These are phyloP conservation scores for Hipparchia sbordonii DNA, from an alignment of 2,888 invertebrate genomes.

Conservation along the genomic window DNA sequence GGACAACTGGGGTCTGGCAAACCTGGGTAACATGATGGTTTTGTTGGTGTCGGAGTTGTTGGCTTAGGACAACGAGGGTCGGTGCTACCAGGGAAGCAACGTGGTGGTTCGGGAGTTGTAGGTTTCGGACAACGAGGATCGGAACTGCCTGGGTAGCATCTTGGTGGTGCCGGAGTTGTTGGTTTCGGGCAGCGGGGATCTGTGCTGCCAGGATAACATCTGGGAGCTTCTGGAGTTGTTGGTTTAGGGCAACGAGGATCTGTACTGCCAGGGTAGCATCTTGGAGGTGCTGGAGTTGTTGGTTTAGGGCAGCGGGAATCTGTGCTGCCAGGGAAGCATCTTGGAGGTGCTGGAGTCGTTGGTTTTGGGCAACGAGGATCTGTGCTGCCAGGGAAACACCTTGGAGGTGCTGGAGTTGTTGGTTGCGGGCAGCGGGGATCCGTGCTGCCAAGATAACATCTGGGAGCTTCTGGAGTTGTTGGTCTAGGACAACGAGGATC, in stretches of 20 bases:
- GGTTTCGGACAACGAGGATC: not conserved
- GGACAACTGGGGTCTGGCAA: not conserved
- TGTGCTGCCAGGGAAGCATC: too few species aligned
- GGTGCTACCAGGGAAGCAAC: not conserved
- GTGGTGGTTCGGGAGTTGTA: not conserved
- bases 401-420: not conserved
- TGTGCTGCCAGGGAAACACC: not conserved
- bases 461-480: not conserved
- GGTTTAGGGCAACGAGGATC: slow-evolving; percentile 49
- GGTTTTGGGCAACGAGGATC: not conserved
- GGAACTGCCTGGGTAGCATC: not conserved
- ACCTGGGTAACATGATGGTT: not conserved
- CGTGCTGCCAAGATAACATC: not conserved
- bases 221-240: slow-evolving; percentile 29
- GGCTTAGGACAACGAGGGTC: not conserved
- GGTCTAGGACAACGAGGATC: not conserved
- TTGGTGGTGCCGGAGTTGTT: not conserved
- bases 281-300: not conserved
- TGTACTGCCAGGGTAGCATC: slow-evolving; percentile 47
- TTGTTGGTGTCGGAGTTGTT: not conserved
- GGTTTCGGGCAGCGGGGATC: not conserved
- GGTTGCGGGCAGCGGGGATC: not conserved
- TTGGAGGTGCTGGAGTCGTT: too few species aligned
- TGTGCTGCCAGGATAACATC: not conserved
- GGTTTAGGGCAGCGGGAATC: too few species aligned